Evolutionary conservation across 2,797 vertebrate species (phyloP), one percentile per base, ranked within the genome.

Genomic region (Periophthalmus magnuspinnatus): DNA sequence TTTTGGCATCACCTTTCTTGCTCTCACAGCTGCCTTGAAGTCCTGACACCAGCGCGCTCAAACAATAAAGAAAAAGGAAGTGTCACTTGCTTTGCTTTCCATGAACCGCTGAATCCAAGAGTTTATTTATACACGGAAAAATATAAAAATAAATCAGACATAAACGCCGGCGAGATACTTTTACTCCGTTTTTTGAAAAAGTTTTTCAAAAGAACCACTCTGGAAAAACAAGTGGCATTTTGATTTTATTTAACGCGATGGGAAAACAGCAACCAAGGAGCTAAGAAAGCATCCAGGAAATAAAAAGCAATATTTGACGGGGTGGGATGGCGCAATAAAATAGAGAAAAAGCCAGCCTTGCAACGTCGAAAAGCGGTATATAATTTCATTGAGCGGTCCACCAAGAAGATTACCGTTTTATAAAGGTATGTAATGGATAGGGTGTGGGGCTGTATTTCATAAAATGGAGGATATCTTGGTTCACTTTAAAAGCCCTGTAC

Each of bases 121-220:
- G 58, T 65, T 75, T 67, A 61, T 76, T 65, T 69, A 75, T 75
- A 65, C 33, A 17, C 57, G 1, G 58, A 22, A 73, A 61, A 70
- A 66, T 32, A 54, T 74, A 55, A 57, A 22, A 69, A 62, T 62
- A 62, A 70, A 75, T 24, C 45, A 0, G 7, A n/a, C 57, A 70
- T 56, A 79, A 79, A 77, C 75, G 77, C 77, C 69, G 64, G 74
- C 71, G 57, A 76, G 28, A 70, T 69, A 57, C 60, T 81, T 81
- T 75, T 70, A 82, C 86, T 78, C 60, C 73, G 65, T 86, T 60
- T 79, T 81, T 33, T 62, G 70, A 72, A 72, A 79, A 87, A 78
- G 71, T 84, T 87, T 45, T 86, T 71, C 69, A 85, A 90, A 89
- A 79, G 79, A 87, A 80, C 85, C 83, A 89, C 84, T 88, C 81